phyloP scores from a whole-genome alignment of 2,113 vertebrate genomes.

The Cricetomys ansorgei region DNA sequence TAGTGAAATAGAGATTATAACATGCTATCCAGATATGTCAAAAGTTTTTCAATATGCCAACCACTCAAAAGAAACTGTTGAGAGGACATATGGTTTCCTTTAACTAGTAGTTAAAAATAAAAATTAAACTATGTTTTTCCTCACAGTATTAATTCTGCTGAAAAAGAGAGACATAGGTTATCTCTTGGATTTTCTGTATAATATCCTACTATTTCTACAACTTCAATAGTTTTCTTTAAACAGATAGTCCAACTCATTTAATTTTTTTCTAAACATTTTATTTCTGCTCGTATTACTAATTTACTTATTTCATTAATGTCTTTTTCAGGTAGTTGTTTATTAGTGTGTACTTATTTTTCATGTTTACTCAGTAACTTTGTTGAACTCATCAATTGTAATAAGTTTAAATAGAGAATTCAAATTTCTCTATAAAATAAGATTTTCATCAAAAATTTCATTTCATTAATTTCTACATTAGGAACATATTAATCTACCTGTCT shows the following conservation, averaged over 20 bases:
- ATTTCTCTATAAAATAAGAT: background rate
- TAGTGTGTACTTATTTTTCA: background rate
- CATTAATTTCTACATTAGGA: background rate
- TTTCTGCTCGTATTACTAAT: too few species aligned
- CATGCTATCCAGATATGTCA: too few species aligned
- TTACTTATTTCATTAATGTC: background rate
- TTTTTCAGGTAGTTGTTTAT: background rate
- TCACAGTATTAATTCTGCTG: background rate
- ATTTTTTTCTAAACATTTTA: background rate
- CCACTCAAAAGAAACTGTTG: too few species aligned
- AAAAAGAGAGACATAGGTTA: too few species aligned
- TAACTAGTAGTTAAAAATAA: constrained; percentile 7
- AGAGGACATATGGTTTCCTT: too few species aligned
- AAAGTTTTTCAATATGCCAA: too few species aligned
- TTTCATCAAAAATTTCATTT: background rate
- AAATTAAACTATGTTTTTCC: background rate
- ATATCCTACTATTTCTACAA: background rate
- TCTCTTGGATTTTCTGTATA: background rate
- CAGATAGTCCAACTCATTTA: background rate
- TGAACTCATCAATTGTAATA: background rate
- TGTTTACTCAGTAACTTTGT: background rate
- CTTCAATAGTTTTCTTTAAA: background rate
- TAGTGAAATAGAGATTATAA: too few species aligned
- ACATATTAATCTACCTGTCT: background rate
- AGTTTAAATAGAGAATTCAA: background rate